These are phyloP conservation scores for Urocynchramus pylzowi DNA, from an alignment of 2,113 vertebrate genomes.

Conservation along the genomic window DNA sequence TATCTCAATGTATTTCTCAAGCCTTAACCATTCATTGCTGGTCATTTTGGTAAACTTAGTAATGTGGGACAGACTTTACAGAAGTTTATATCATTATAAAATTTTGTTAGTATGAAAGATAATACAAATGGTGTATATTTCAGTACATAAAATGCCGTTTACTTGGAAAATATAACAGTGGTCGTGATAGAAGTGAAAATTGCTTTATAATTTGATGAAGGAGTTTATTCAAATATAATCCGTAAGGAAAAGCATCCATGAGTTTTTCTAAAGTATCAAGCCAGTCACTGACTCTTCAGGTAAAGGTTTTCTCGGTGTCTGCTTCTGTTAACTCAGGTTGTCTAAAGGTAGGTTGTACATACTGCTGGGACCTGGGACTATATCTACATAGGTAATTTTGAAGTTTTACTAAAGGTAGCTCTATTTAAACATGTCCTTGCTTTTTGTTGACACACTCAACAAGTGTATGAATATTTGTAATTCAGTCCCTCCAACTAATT, in stretches of 20 bases:
- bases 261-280: neutral
- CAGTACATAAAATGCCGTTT: neutral
- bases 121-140: neutral
- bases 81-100: neutral
- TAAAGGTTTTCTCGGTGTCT: neutral
- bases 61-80: rapidly evolving
- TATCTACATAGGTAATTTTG: no score
- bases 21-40: neutral
- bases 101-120: neutral
- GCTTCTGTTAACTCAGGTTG: neutral
- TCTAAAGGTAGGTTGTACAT: neutral
- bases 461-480: neutral
- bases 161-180: neutral
- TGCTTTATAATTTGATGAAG: neutral
- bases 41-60: neutral
- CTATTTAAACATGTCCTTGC: no score
- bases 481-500: neutral
- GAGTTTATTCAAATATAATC: neutral
- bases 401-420: no score
- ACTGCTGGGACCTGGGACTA: neutral
- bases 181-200: neutral
- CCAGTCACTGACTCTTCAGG: neutral
- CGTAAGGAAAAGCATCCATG: neutral
- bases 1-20: neutral
- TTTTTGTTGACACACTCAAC: neutral